Conservation (phyloP, 64 coral and sea anemone species). For the Stylophora pistillata region DNA sequence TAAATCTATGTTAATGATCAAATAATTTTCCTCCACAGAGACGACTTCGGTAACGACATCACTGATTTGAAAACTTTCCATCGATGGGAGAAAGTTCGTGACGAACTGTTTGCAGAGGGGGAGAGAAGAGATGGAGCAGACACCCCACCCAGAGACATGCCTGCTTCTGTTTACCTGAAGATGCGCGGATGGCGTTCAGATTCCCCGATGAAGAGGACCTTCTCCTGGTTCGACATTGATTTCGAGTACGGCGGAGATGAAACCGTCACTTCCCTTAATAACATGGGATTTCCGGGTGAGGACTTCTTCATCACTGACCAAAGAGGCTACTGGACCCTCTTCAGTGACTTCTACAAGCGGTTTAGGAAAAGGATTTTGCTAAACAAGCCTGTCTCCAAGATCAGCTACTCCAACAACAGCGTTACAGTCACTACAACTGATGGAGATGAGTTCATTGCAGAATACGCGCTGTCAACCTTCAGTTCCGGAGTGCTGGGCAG, state of each 20-base stretch:
- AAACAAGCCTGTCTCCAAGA: slow-evolving; percentile 37
- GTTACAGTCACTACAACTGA: slow-evolving; percentile 6
- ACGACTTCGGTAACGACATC: background rate
- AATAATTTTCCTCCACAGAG: background rate
- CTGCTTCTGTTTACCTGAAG: slow-evolving; percentile 42
- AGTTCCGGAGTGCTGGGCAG: slow-evolving; percentile 69
- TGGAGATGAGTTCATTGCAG: slow-evolving; percentile 53
- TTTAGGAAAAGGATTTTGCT: slow-evolving; percentile 56
- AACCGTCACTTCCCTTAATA: background rate
- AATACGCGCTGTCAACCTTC: slow-evolving; percentile 73
- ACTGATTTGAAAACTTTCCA: background rate
- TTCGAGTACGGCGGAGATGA: slow-evolving; percentile 49
- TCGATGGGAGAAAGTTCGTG: slow-evolving; percentile 17
- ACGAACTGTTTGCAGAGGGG: background rate
- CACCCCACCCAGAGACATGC: slow-evolving; percentile 28
- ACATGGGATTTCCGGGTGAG: background rate
- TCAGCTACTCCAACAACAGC: slow-evolving; percentile 27
- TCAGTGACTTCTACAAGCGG: slow-evolving; percentile 25
- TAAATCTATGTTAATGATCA: too few relatives aligned
- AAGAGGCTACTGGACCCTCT: slow-evolving; percentile 31
- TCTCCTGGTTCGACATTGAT: slow-evolving; percentile 53
- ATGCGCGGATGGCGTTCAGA: slow-evolving; percentile 47
- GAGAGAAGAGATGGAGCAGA: background rate
- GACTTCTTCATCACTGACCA: slow-evolving; percentile 53
- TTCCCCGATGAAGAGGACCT: slow-evolving; percentile 34